Evolutionary conservation across 2,888 invertebrate genomes (phyloP).

Genomic region (Terebella lapidaria): DNA sequence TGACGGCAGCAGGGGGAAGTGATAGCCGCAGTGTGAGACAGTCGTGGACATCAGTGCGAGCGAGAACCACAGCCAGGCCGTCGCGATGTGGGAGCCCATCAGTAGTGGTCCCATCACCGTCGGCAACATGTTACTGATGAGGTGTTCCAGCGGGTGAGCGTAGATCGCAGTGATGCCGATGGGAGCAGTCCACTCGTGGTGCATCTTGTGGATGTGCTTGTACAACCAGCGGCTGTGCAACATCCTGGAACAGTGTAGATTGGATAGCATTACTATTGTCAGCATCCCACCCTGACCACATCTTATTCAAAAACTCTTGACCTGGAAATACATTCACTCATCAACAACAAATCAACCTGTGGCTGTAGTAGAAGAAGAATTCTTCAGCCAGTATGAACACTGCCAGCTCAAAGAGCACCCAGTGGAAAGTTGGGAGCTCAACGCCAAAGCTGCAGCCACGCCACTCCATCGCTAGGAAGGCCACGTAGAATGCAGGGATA

Average conservation of each 20-base stretch:
- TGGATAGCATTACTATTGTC: too few relatives aligned
- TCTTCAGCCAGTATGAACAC: slow-evolving; percentile 73
- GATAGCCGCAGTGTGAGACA: slow-evolving; percentile 79
- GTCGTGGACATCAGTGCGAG: slow-evolving; percentile 73
- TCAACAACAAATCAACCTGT: too few relatives aligned
- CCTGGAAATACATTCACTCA: too few relatives aligned
- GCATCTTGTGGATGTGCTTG: slow-evolving; percentile 77
- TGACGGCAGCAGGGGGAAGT: slow-evolving; percentile 77
- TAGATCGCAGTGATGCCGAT: slow-evolving; percentile 77
- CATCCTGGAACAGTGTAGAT: slow-evolving; percentile 57
- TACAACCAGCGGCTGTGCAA: slow-evolving; percentile 71
- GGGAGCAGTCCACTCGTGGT: slow-evolving; percentile 84
- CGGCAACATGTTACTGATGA: slow-evolving; percentile 73
- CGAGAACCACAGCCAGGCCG: slow-evolving; percentile 68
- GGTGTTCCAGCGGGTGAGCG: slow-evolving; percentile 71
- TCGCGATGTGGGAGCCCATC: slow-evolving; percentile 62
- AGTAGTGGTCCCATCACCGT: slow-evolving; percentile 62
- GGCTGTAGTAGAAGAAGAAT: slow-evolving; percentile 77
- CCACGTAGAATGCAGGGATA: slow-evolving; percentile 62
- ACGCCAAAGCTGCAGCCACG: slow-evolving; percentile 62
- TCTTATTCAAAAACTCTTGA: too few relatives aligned
- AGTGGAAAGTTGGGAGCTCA: slow-evolving; percentile 72
- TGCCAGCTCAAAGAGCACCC: slow-evolving; percentile 70
- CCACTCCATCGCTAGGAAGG: slow-evolving; percentile 64
- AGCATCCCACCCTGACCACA: not conserved